Base-by-base conservation (phyloP, 2,888 invertebrate genomes). In the Beris morrisii region DNA sequence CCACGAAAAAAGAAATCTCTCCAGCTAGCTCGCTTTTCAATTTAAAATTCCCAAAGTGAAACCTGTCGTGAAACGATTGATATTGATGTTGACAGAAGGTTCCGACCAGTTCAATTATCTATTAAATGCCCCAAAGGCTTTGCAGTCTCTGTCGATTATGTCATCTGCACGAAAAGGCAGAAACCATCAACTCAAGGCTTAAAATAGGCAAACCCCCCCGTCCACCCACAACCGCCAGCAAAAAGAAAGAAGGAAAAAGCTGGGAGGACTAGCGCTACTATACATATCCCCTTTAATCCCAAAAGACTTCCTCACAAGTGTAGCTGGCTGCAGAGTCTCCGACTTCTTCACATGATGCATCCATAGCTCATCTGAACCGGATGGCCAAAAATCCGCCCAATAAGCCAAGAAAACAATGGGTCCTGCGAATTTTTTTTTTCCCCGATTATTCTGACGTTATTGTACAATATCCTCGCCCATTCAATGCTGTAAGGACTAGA, bases 31-130 rank as follows among this genome's bases (percentile, higher is more conserved):
- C 22, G 22, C 22, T 22, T 22, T 22, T 22, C 22, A 22, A 22
- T 22, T 22, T 22, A 22, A 22, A 22, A 22, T 22, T 22, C 22
- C 22, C 22, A 22, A 38, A 5, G 9, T 38, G 38, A 38, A 38
- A 38, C 38, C 38, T 38, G 38, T 38, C 38, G 9, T 9, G 3
- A 38, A 38, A 5, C 38, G 5, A 38, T 38, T 38, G 38, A 38
- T 7, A 38, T 1, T 38, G 38, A 38, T 38, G 38, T 28, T 53
- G 30, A 53, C 38, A 53, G 44, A 64, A 64, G 54, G 53, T 53
- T 64, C 54, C 53, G 54, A 54, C 11, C 50, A 54, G 64, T 64
- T 64, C 64, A 64, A 64, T 64, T 64, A 64, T 38, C 64, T 45
- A 64, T 64, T 64, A 44, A 44, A 64, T 44, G 53, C 53, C 44